Base-by-base conservation (phyloP, 2,888 invertebrate species). In the Perithous albicinctus region DNA sequence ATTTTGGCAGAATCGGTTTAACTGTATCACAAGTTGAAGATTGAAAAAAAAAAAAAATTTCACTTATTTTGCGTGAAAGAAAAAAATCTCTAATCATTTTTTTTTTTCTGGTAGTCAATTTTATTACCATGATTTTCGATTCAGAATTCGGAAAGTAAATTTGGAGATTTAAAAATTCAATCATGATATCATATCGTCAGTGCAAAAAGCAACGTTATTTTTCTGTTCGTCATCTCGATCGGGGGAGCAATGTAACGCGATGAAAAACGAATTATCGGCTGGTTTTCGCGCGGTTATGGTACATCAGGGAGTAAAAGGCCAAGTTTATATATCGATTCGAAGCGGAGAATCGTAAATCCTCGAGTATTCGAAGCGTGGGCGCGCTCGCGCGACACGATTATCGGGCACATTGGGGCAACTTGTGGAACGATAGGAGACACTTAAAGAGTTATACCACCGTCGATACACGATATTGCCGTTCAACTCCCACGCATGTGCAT, bases 281-380 rank as follows among this genome's bases (percentile, higher is more conserved):
- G 38, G 32, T 54, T 38, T 74, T 35, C 20, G 78, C 75, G 51
- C 82, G 76, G 64, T 72, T n/a, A 74, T 63, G 54, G 70, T 61
- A 82, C 74, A 69, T 80, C 63, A 72, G 56, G 73, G 67, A 72
- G 59, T 56, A 74, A 67, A 81, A 76, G 78, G 73, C 82, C 70
- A 78, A 83, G 77, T 56, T 56, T 15, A 29, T 29, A 29, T 29
- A 8, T n/a, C n/a, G n/a, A 29, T 18, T 56, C 3, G n/a, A 12
- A 56, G 54, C 29, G 48, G 12, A 46, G 38, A 43, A 72, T 64
- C 76, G 70, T 56, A 70, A 73, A 72, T 77, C 38, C 32, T 46
- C 61, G 18, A 46, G 23, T 35, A n/a, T 54, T 56, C 66, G 8
- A n/a, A 56, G 8, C 54, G n/a, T n/a, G n/a, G n/a, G n/a, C n/a